Evolutionary conservation across 2,797 vertebrate genomes (phyloP).

Genomic region (Mionectes olivaceus): DNA sequence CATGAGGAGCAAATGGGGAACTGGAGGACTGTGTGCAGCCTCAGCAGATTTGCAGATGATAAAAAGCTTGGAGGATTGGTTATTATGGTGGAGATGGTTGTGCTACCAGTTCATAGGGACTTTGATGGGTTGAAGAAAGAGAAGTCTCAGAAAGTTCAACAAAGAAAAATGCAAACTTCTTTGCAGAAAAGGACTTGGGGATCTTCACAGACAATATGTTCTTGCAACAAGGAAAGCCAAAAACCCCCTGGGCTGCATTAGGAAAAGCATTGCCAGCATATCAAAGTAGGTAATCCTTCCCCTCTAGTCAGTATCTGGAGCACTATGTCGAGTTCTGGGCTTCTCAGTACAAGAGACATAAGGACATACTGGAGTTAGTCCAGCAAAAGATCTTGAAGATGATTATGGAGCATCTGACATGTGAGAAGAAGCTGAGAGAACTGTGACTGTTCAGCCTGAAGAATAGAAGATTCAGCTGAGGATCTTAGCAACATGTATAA

Average conservation of each 20-base stretch:
- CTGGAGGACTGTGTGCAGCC: background rate
- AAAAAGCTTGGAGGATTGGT: background rate
- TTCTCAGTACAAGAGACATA: background rate
- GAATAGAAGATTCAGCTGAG: background rate
- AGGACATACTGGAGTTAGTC: background rate
- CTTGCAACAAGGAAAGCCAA: background rate
- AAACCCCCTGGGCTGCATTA: accelerated
- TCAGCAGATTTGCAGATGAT: background rate
- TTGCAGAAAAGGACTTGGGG: background rate
- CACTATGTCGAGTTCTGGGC: background rate
- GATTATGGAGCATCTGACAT: background rate
- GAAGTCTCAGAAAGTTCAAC: background rate
- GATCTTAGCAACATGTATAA: background rate
- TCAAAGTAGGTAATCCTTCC: background rate
- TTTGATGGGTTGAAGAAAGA: background rate
- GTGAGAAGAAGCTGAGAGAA: background rate
- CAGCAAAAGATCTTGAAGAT: background rate
- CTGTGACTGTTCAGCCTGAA: background rate
- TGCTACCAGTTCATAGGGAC: background rate
- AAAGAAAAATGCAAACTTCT: background rate
- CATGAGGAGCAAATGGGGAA: background rate
- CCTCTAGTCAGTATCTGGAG: background rate
- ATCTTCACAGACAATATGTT: background rate
- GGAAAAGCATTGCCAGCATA: background rate
- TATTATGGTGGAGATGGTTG: background rate